A percentile compares a stretch with the other conserved stretches of the same genome.
phyloP scores from a whole-genome alignment of 2,113 vertebrate genomes.

The Seriola quinqueradiata region DNA sequence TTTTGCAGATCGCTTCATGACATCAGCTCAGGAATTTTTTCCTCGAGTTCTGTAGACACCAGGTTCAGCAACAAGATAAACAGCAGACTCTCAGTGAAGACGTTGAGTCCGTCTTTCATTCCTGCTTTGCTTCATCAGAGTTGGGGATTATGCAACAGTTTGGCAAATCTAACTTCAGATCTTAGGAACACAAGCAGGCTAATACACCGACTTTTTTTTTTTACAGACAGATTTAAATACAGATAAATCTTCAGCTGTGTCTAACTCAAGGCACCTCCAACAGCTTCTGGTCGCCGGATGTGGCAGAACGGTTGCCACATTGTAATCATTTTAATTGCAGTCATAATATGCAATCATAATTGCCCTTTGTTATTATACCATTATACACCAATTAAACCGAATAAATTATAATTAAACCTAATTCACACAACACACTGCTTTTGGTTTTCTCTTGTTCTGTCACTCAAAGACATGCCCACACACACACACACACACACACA shows the following conservation, averaged over 20 bases:
- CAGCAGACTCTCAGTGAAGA: slow-evolving; percentile 21
- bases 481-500: too few species aligned
- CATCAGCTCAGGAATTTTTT: slow-evolving; percentile 41
- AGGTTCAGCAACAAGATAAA: slow-evolving; percentile 43
- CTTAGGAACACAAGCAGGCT: not conserved
- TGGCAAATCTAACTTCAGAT: slow-evolving; percentile 10
- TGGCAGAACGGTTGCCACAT: slow-evolving; percentile 12
- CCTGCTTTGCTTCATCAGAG: slow-evolving; percentile 22
- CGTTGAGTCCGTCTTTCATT: slow-evolving; percentile 11
- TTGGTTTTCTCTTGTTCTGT: not conserved
- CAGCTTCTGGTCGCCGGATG: slow-evolving; percentile 10
- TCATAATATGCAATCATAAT: slow-evolving; percentile 14
- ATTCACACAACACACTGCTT: not conserved
- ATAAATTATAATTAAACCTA: slow-evolving; percentile 6
- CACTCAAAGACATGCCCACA: not conserved
- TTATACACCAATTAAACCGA: slow-evolving; percentile 3
- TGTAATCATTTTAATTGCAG: slow-evolving; percentile 30
- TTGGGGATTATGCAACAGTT: slow-evolving; percentile 42
- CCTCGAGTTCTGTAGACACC: slow-evolving; percentile 1
- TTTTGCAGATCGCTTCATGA: slow-evolving; percentile 40
- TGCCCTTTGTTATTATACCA: slow-evolving; percentile 4
- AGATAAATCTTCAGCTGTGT: not conserved
- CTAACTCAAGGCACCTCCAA: not conserved
- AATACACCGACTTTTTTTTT: not conserved
- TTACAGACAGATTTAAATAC: not conserved